Evolutionary conservation across 2,797 vertebrate species (phyloP).

Genomic region (Tolypeutes matacus): DNA sequence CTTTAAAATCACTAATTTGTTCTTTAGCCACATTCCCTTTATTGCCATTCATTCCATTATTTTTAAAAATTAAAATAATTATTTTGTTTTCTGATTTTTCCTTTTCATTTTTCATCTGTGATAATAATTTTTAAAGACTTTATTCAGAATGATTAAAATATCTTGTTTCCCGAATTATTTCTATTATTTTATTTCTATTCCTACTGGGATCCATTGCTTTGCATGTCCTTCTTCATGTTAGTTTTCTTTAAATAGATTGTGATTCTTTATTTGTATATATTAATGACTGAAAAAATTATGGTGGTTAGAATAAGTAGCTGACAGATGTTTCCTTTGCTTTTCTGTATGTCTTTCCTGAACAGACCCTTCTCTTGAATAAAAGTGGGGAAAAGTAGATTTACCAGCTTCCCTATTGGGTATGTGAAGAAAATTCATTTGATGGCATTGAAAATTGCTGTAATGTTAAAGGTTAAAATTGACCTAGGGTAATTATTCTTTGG

Average conservation of each 20-base stretch:
- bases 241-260: background rate
- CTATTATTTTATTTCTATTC: background rate
- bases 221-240: background rate
- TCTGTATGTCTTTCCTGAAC: background rate
- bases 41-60: background rate
- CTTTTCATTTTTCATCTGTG: background rate
- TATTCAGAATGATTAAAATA: background rate
- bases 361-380: background rate
- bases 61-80: background rate
- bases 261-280: background rate
- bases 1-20: background rate
- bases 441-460: background rate
- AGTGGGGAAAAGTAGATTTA: background rate
- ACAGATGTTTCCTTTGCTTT: background rate
- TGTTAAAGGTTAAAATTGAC: background rate
- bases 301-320: background rate
- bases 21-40: constrained; percentile 34
- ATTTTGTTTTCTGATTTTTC: background rate
- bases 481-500: background rate
- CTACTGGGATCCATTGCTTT: background rate
- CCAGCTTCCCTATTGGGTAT: background rate
- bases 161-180: background rate
- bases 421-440: background rate
- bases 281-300: background rate
- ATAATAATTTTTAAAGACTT: background rate